A percentile compares a stretch with the other conserved stretches of the same genome.
Evolutionary conservation across 2,797 vertebrate species (phyloP).

Genomic region (Podargus strigoides): DNA sequence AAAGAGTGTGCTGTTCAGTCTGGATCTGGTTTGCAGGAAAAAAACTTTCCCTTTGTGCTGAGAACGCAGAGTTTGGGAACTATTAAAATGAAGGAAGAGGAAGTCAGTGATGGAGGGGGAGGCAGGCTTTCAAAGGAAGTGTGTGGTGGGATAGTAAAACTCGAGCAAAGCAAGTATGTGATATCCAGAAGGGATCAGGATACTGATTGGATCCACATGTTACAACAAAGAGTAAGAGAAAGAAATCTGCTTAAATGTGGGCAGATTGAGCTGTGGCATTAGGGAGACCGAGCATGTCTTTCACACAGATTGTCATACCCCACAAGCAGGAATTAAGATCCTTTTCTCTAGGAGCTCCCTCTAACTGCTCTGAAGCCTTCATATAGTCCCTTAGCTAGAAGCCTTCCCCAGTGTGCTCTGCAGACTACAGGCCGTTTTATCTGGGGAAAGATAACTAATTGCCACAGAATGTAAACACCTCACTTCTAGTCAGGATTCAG

Average conservation of each 20-base stretch:
- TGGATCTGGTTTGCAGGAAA: not conserved
- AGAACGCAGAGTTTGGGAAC: not conserved
- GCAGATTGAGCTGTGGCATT: not conserved
- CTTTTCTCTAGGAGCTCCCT: not conserved
- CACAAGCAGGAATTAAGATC: not conserved
- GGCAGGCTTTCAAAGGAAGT: not conserved
- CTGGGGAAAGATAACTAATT: not conserved
- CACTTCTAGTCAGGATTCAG: not conserved
- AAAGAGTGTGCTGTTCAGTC: not conserved
- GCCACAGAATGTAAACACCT: not conserved
- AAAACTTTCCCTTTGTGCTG: not conserved
- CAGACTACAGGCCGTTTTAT: not conserved
- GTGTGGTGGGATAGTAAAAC: not conserved
- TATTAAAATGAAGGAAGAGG: not conserved
- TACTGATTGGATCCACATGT: slow-evolving; percentile 12
- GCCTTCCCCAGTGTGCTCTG: not conserved
- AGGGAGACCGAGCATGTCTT: not conserved
- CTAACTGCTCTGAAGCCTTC: not conserved
- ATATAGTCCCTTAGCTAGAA: not conserved
- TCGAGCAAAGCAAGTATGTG: not conserved
- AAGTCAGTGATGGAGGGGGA: not conserved
- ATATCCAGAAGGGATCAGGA: not conserved
- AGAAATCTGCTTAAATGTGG: not conserved
- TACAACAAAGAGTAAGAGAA: not conserved
- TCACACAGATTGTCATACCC: not conserved